phyloP scores from a whole-genome alignment of 1,140 invertebrate species.

The Thaumetopoea pityocampa region DNA sequence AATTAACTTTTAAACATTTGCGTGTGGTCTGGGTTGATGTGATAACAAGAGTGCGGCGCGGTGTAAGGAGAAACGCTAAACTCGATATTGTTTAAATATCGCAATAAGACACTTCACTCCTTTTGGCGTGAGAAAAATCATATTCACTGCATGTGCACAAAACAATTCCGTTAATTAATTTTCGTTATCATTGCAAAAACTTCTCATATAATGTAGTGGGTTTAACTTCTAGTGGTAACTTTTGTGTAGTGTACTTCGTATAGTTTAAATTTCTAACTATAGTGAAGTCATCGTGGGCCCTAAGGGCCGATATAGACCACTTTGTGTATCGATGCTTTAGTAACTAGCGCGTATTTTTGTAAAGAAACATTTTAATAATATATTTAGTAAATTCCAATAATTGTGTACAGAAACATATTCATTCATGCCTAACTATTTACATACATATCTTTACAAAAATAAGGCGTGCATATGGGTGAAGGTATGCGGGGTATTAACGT shows the following conservation, averaged over 20 bases:
- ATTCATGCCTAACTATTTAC: conserved; percentile 37
- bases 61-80: conserved; percentile 10
- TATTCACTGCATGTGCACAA: too few species aligned
- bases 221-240: too few species aligned
- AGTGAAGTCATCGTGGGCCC: too few species aligned
- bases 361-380: conserved; percentile 3
- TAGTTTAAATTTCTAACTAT: too few species aligned
- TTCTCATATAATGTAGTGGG: not conserved
- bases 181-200: conserved; percentile 2
- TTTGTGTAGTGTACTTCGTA: too few species aligned
- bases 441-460: conserved; percentile 7
- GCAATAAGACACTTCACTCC: conserved; percentile 15
- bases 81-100: conserved; percentile 17
- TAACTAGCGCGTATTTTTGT: conserved; percentile 2
- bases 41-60: conserved; percentile 15
- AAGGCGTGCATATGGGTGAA: conserved; percentile 31
- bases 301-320: too few species aligned
- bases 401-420: conserved; percentile 21
- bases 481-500: conserved; percentile 47
- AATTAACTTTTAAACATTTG: not conserved
- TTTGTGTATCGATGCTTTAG: too few species aligned
- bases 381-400: too few species aligned
- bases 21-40: conserved; percentile 4
- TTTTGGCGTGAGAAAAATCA: conserved; percentile 20
- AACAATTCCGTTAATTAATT: conserved; percentile 6